Base-by-base conservation (phyloP, 2,113 vertebrate genomes). In the Halichoeres trimaculatus region DNA sequence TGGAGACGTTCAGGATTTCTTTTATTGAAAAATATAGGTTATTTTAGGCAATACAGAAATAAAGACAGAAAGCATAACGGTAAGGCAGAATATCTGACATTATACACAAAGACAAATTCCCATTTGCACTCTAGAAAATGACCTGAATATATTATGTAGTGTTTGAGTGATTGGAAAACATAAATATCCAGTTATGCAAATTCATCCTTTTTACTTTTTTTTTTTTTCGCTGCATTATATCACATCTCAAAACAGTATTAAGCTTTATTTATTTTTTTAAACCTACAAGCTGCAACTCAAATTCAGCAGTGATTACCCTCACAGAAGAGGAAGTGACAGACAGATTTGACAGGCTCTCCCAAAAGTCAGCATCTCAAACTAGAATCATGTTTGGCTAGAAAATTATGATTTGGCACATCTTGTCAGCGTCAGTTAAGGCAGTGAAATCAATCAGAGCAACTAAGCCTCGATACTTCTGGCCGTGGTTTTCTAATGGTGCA, bases 11-110 rank as follows among this genome's bases (percentile, higher is more conserved):
- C 53, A 78, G 58, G 24, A 74, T 83, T 67, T 64, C n/a, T 90
- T 94, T 94, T 94, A 94, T 94, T 94, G 87, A 94, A 94, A 94
- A 94, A 94, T 94, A 94, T 91, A 93, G 85, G 90, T 94, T 91
- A 93, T 88, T 88, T 90, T 68, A 63, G 58, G 81, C 74, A 79
- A 77, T 75, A 87, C 85, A 90, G 81, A 74, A 56, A 81, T 81
- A 61, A 76, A 50, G 73, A 66, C 77, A 75, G 57, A 62, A 20
- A 23, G 62, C 79, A 22, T 58, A 74, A 47, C 69, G 36, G 56
- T 76, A 84, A 85, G 81, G 76, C 78, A 57, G 67, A 81, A 73
- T 72, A 78, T 59, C 73, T 61, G 61, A 45, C 34, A 62, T 70
- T 34, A 52, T 45, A 83, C 76, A 80, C 34, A 58, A 64, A 66